phyloP scores from a whole-genome alignment of 2,113 vertebrate genomes.

The Girardinichthys multiradiatus region DNA sequence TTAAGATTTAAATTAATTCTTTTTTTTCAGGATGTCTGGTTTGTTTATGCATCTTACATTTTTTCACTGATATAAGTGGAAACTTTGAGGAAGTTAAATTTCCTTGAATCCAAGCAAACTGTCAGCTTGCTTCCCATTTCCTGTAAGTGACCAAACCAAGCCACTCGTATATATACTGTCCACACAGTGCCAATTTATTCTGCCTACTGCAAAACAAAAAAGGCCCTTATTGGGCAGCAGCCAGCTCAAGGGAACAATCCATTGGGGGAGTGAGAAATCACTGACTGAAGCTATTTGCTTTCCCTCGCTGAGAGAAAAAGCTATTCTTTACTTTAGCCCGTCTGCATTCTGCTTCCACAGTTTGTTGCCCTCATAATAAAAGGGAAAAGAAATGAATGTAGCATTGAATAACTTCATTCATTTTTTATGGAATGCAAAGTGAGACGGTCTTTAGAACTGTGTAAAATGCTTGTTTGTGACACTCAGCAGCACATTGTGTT shows the following conservation, averaged over 20 bases:
- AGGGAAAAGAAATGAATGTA: constrained; percentile 8
- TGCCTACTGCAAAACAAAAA: constrained; percentile 65
- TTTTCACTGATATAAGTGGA: not conserved
- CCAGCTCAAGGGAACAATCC: constrained; percentile 61
- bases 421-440: constrained; percentile 6
- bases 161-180: not conserved
- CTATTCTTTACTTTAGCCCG: constrained; percentile 50
- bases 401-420: not conserved
- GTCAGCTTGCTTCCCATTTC: not conserved
- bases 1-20: not conserved
- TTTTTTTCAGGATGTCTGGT: not conserved
- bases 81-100: constrained; percentile 4
- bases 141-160: constrained; percentile 11
- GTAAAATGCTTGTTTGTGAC: not conserved
- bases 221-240: constrained; percentile 46
- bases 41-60: not conserved
- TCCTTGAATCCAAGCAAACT: not conserved
- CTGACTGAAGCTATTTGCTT: constrained; percentile 72
- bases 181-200: constrained; percentile 44
- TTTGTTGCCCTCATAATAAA: not conserved
- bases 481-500: not conserved
- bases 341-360: constrained; percentile 42
- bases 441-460: not conserved
- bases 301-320: constrained; percentile 40
- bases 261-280: constrained; percentile 67